phyloP scores from a whole-genome alignment of 2,113 vertebrate genomes.

The Lichenostomus cassidix region DNA sequence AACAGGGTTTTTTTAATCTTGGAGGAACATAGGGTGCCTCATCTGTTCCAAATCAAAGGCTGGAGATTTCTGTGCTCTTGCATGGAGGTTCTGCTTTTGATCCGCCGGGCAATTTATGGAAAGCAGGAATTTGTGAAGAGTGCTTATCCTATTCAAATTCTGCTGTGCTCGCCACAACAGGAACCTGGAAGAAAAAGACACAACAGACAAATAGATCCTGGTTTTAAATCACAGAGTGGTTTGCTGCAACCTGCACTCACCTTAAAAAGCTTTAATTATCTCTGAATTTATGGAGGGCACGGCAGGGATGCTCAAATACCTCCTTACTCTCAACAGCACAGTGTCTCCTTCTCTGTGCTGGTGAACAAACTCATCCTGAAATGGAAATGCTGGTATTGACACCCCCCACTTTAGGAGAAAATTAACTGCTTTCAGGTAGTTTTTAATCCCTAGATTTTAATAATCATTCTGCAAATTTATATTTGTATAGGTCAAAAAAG shows the following conservation, averaged over 20 bases:
- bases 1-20: conserved; percentile 25
- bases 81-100: conserved; percentile 33
- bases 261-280: conserved; percentile 42
- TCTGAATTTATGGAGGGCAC: neutral
- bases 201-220: neutral
- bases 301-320: neutral
- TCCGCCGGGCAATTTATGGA: neutral
- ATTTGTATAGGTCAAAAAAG: neutral
- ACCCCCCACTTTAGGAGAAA: neutral
- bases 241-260: neutral
- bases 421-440: neutral
- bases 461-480: neutral
- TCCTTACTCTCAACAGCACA: neutral
- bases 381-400: neutral
- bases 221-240: neutral
- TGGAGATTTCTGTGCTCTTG: conserved; percentile 40
- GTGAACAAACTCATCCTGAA: neutral
- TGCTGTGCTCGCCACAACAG: neutral
- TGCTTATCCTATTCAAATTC: conserved; percentile 29
- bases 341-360: neutral
- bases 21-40: conserved; percentile 32
- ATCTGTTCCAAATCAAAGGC: conserved; percentile 48
- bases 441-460: neutral
- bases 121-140: conserved; percentile 33
- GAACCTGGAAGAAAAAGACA: neutral